Evolutionary conservation across 2,797 vertebrate genomes (phyloP), one percentile per base, ranked within the genome.

Genomic region (Galaxias olidus): DNA sequence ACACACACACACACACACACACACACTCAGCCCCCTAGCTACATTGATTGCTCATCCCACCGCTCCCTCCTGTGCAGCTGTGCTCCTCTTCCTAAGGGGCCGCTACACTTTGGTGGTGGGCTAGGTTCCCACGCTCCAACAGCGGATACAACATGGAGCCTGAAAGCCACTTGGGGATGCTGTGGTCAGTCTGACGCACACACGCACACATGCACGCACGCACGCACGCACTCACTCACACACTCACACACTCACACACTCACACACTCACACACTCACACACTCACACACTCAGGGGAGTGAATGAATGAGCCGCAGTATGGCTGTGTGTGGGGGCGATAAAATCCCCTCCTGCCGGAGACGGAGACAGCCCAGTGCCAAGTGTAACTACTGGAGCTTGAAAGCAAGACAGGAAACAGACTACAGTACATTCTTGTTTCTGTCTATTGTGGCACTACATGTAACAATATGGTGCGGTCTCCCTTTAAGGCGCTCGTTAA

Each of bases 291-390:
- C 63, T 65, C 66, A 70, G 44, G 76, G 78, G 75, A 79, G 65
- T 66, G 68, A 63, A 79, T 85, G 84, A 85, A 87, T 84, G 78
- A 86, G 86, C 77, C 71, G 80, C 74, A 83, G 67, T 81, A 83
- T 71, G 83, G 75, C 79, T 81, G 74, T 79, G 76, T 66, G 77
- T 66, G 85, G 84, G 79, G 84, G 84, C 40, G 78, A 79, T 80
- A 70, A 88, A 90, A 83, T 83, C 84, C 87, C 86, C 78, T 49
- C 49, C 65, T 76, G 71, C 72, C 65, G 82, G 66, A 67, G 51
- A 63, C 72, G 55, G 50, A 59, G 20, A 48, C 44, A 74, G 56
- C 66, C 60, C 40, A 10, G 68, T 66, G 52, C 59, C 47, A 59
- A 63, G 43, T n/a, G 65, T 58, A 51, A 73, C 58, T 66, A 18